Conservation (phyloP, 2,113 vertebrate genomes). For the Fukomys damarensis region DNA sequence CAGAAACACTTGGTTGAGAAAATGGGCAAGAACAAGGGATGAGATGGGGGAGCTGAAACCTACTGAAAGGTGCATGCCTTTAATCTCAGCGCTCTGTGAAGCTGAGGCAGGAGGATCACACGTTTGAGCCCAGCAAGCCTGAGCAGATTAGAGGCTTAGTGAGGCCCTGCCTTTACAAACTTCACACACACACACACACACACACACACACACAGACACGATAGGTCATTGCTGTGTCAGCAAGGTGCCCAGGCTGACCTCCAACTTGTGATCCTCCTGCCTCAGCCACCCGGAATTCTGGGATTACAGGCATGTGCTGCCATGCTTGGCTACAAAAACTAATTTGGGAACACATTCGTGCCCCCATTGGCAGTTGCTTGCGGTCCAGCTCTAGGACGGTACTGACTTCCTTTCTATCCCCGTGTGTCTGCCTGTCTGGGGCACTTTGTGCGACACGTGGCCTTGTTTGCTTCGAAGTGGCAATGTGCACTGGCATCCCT, state of each 20-base stretch:
- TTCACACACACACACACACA: no score
- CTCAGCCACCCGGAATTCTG: neutral
- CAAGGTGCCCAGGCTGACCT: neutral
- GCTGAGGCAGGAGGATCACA: neutral
- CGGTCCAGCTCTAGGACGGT: no score
- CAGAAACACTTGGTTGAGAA: neutral
- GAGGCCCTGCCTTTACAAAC: neutral
- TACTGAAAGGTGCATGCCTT: neutral
- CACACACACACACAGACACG: no score
- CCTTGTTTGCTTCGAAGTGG: no score
- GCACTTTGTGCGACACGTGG: no score
- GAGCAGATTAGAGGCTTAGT: neutral
- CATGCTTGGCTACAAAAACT: neutral
- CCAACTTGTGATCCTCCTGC: neutral
- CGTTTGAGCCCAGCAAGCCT: neutral
- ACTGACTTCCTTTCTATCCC: neutral
- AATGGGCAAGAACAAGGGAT: accelerated
- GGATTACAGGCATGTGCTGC: neutral
- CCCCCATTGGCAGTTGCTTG: accelerated
- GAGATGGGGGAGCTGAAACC: neutral
- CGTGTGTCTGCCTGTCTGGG: neutral
- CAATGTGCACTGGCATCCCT: neutral
- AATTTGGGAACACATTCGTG: neutral
- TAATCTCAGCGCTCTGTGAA: neutral
- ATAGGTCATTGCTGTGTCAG: neutral